A percentile compares a stretch with the other conserved stretches of the same genome.
Evolutionary conservation across 2,113 vertebrate genomes (phyloP).

Genomic region (Chlamydotis undulata): DNA sequence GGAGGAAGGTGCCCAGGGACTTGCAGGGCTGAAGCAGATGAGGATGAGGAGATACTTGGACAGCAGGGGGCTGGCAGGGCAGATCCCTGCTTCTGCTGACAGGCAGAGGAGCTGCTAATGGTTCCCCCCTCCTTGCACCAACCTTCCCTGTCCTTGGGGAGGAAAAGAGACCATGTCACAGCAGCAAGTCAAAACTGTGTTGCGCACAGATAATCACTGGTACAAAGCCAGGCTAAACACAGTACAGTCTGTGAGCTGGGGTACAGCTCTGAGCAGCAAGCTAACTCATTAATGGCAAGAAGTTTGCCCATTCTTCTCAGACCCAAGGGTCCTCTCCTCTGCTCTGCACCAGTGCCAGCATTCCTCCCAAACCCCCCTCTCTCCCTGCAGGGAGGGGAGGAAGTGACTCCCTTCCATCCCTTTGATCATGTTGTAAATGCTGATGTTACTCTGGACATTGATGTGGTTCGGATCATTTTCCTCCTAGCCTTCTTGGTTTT

Average conservation of each 20-base stretch:
- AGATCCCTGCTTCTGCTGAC: neutral
- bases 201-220: neutral
- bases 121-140: neutral
- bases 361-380: neutral
- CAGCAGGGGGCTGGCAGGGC: neutral
- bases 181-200: neutral
- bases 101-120: neutral
- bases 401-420: neutral
- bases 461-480: constrained; percentile 90
- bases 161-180: neutral
- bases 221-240: neutral
- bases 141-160: neutral
- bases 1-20: neutral
- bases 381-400: neutral
- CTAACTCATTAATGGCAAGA: neutral
- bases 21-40: neutral
- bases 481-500: constrained; percentile 93
- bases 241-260: neutral
- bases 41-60: neutral
- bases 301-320: neutral
- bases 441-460: constrained; percentile 88
- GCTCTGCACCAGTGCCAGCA: neutral
- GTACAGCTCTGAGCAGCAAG: neutral
- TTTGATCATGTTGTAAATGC: neutral
- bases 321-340: neutral